Evolutionary conservation across 2,797 vertebrate species (phyloP).

Genomic region (Acanthis flammea): DNA sequence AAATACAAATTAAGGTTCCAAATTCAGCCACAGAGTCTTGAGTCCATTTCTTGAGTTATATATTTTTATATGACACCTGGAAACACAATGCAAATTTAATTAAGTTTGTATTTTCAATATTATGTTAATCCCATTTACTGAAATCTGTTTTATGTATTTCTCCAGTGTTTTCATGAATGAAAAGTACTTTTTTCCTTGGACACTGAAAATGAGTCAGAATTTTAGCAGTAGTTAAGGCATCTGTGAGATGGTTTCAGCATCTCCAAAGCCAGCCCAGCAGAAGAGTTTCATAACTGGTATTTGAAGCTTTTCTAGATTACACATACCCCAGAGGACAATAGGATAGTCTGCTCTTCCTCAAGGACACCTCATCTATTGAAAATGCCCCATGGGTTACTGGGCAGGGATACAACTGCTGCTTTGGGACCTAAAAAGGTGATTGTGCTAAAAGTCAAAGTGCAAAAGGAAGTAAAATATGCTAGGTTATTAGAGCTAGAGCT

Average conservation of each 20-base stretch:
- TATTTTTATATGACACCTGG: background rate
- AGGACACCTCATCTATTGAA: background rate
- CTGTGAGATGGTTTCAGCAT: background rate
- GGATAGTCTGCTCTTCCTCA: background rate
- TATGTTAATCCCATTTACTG: background rate
- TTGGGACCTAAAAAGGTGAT: slow-evolving; percentile 10
- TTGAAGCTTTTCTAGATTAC: background rate
- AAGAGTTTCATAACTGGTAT: background rate
- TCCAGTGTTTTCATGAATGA: background rate
- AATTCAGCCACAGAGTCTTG: background rate
- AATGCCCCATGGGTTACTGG: background rate
- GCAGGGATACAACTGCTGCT: background rate
- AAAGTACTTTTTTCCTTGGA: background rate
- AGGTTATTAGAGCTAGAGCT: slow-evolving; percentile 3
- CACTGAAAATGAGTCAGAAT: background rate
- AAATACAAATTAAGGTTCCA: background rate
- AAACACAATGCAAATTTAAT: background rate
- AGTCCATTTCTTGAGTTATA: background rate
- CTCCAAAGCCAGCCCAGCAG: background rate
- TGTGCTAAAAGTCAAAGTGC: slow-evolving; percentile 12
- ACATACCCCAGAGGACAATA: background rate
- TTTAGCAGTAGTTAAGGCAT: background rate
- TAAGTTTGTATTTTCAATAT: background rate
- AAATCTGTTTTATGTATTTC: background rate
- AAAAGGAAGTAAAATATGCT: slow-evolving; percentile 7